These are phyloP conservation scores for Littorina saxatilis DNA, from an alignment of 1,140 invertebrate genomes.

Conservation along the genomic window DNA sequence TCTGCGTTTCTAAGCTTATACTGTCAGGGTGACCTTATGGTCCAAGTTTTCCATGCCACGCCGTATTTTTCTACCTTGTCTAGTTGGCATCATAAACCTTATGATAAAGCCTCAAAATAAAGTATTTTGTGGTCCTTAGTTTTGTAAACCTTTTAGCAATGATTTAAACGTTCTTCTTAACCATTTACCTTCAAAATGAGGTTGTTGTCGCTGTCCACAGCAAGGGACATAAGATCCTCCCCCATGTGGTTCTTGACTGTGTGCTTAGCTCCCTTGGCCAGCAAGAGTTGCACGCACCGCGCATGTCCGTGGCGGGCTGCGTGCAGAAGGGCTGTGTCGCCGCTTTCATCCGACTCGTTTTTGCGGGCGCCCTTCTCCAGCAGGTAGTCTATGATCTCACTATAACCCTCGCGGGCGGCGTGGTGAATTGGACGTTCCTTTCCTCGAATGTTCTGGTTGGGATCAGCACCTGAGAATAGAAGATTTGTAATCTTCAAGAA, in stretches of 20 bases:
- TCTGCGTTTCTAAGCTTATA: no score
- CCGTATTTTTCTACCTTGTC: no score
- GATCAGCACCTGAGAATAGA: constrained; percentile 54
- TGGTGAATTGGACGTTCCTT: constrained; percentile 67
- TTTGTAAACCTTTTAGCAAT: no score
- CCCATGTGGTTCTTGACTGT: constrained; percentile 63
- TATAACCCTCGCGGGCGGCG: constrained; percentile 66
- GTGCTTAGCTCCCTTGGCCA: constrained; percentile 55
- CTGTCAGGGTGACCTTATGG: no score
- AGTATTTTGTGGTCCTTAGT: no score
- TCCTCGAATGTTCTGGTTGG: constrained; percentile 62
- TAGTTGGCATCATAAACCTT: no score
- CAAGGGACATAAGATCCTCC: constrained; percentile 64
- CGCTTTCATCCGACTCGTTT: constrained; percentile 60
- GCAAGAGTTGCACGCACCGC: constrained; percentile 53
- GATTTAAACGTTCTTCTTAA: no score
- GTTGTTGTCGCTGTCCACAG: constrained; percentile 56
- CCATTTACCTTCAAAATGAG: constrained; percentile 49
- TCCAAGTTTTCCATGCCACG: no score
- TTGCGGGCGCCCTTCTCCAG: constrained; percentile 53
- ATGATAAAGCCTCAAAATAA: no score
- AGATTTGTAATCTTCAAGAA: no score
- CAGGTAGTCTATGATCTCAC: constrained; percentile 51
- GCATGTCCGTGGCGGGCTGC: constrained; percentile 59
- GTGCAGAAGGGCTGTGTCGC: constrained; percentile 64